Percentiles rank a stretch among this genome's conserved stretches.
Conservation (phyloP, 2,797 vertebrate genomes). For the Anniella stebbinsi region DNA sequence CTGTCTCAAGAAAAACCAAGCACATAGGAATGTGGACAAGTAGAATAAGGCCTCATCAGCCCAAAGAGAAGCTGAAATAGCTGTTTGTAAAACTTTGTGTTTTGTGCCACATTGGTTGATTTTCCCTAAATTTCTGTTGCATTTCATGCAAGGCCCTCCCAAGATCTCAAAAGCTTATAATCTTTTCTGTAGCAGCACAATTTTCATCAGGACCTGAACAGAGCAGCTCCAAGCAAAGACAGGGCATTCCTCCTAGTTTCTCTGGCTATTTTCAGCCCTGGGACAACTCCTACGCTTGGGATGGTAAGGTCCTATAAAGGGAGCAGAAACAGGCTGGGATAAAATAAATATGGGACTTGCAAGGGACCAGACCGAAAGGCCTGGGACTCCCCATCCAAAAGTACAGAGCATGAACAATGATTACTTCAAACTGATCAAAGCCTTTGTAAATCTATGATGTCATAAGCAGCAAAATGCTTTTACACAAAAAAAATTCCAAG, state of each 20-base stretch:
- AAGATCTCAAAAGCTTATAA: background rate
- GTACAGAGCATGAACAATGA: background rate
- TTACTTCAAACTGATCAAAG: constrained; percentile 51
- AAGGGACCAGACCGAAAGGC: background rate
- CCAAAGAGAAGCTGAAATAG: constrained; percentile 42
- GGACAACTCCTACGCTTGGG: background rate
- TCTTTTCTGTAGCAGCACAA: background rate
- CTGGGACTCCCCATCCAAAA: background rate
- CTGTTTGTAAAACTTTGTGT: constrained; percentile 49
- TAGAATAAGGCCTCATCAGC: constrained; percentile 47
- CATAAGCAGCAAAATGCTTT: constrained; percentile 52
- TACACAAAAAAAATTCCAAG: constrained; percentile 64
- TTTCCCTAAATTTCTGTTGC: constrained; percentile 38
- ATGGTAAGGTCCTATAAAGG: background rate
- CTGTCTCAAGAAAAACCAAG: constrained; percentile 53
- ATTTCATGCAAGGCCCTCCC: background rate
- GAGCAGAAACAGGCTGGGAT: background rate
- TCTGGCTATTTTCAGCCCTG: constrained; percentile 1
- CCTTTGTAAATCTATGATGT: constrained; percentile 47
- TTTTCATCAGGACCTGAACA: background rate
- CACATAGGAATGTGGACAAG: constrained; percentile 42
- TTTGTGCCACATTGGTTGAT: constrained; percentile 29
- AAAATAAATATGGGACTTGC: constrained; percentile 24
- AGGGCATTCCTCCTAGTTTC: background rate
- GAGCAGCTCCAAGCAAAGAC: background rate